phyloP scores from a whole-genome alignment of 2,797 vertebrate genomes.

The Cryptoblepharus egeriae region DNA sequence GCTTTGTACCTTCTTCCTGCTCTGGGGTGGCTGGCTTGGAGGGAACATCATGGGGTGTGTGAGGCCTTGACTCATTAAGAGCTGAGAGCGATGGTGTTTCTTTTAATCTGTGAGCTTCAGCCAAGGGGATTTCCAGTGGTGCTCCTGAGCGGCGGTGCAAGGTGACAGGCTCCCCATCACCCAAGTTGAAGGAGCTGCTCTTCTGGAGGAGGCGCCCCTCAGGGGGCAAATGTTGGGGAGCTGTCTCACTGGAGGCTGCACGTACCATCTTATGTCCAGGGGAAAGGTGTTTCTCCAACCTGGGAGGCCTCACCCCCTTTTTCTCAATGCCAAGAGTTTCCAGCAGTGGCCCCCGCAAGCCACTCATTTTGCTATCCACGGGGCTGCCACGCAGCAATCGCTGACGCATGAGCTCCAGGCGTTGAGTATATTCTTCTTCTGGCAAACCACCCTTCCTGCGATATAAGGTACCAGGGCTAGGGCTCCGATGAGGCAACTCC shows the following conservation, averaged over 20 bases:
- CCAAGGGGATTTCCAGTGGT: conserved; percentile 93
- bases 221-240: conserved; percentile 80
- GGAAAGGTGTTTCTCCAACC: conserved; percentile 54
- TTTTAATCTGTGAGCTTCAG: conserved; percentile 87
- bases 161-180: conserved; percentile 89
- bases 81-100: conserved; percentile 94
- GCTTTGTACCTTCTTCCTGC: conserved; percentile 24
- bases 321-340: conserved; percentile 89
- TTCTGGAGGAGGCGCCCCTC: conserved; percentile 88
- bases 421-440: conserved; percentile 89
- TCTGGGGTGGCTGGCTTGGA: conserved; percentile 72
- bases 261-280: conserved; percentile 81
- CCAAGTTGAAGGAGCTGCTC: conserved; percentile 96
- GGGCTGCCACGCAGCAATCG: conserved; percentile 87
- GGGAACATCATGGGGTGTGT: conserved; percentile 69
- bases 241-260: conserved; percentile 90
- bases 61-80: conserved; percentile 84
- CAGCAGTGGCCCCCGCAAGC: conserved; percentile 92
- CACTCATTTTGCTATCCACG: conserved; percentile 92
- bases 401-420: conserved; percentile 94
- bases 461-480: conserved; percentile 82
- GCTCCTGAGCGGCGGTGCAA: conserved; percentile 91
- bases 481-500: conserved; percentile 83
- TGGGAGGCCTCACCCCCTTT: conserved; percentile 74
- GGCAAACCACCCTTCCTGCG: conserved; percentile 83